Conservation (phyloP, 2,797 vertebrate species). For the Micrastur ruficollis region DNA sequence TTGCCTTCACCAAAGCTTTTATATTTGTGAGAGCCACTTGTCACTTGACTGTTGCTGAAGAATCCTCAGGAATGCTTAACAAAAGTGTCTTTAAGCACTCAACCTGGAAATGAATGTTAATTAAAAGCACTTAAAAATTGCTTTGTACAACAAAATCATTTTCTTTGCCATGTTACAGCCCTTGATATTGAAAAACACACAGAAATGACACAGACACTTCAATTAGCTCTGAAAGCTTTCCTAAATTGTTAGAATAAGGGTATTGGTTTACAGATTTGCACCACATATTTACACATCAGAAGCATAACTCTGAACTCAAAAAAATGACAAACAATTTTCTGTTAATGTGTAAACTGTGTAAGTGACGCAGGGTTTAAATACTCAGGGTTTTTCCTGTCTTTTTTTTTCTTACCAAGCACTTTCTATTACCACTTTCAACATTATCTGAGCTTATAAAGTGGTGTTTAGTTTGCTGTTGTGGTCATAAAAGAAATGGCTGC, state of each 20-base stretch:
- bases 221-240: conserved; percentile 17
- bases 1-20: background rate
- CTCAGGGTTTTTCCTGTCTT: background rate
- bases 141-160: conserved; percentile 45
- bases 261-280: background rate
- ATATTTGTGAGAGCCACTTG: background rate
- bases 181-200: conserved; percentile 31
- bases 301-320: background rate
- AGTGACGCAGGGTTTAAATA: background rate
- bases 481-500: background rate
- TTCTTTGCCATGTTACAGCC: background rate
- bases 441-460: background rate
- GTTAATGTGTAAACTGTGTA: background rate
- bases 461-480: background rate
- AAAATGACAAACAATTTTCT: background rate
- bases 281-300: background rate
- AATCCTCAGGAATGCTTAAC: conserved; percentile 35
- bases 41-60: conserved; percentile 3
- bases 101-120: conserved; percentile 47
- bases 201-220: background rate
- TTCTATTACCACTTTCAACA: background rate
- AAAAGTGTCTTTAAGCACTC: conserved; percentile 44
- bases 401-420: background rate
- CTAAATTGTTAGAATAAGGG: background rate
- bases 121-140: conserved; percentile 44